A percentile compares a stretch with the other conserved stretches of the same genome.
phyloP scores from a whole-genome alignment of 2,797 vertebrate genomes.

The Eulemur coronatus region DNA sequence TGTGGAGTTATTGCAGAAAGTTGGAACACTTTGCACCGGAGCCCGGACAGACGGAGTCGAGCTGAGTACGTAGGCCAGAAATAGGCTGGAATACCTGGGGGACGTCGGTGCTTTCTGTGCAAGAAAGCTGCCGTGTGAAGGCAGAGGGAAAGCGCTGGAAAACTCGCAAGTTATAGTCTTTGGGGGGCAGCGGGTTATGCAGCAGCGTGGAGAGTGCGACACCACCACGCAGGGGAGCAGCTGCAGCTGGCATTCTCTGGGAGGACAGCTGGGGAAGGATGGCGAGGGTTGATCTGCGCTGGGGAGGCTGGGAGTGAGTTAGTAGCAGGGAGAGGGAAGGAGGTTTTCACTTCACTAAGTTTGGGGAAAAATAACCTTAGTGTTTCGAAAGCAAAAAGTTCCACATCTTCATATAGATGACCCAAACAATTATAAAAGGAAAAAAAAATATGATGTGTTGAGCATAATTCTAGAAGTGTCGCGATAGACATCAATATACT shows the following conservation, averaged over 20 bases:
- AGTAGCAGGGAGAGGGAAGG: background rate
- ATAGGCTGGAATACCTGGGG: rapidly evolving
- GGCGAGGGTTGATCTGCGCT: background rate
- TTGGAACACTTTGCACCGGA: background rate
- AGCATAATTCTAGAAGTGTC: background rate
- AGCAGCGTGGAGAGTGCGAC: rapidly evolving
- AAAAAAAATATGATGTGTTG: background rate
- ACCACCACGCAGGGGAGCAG: background rate
- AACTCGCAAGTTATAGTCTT: background rate
- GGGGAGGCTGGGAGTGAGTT: background rate
- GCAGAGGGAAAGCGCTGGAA: background rate
- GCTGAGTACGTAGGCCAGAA: background rate
- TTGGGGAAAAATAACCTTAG: background rate
- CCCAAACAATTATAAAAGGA: background rate
- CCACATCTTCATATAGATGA: background rate
- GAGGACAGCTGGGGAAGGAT: background rate
- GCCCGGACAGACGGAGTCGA: rapidly evolving
- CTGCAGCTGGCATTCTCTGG: rapidly evolving
- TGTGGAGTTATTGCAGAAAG: background rate
- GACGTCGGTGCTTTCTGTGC: rapidly evolving
- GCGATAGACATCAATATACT: background rate
- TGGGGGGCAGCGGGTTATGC: background rate
- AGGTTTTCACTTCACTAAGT: background rate
- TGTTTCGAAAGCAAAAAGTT: background rate
- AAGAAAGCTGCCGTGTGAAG: rapidly evolving